Evolutionary conservation across 2,888 invertebrate species (phyloP).

Genomic region (Drosophila helvetica): DNA sequence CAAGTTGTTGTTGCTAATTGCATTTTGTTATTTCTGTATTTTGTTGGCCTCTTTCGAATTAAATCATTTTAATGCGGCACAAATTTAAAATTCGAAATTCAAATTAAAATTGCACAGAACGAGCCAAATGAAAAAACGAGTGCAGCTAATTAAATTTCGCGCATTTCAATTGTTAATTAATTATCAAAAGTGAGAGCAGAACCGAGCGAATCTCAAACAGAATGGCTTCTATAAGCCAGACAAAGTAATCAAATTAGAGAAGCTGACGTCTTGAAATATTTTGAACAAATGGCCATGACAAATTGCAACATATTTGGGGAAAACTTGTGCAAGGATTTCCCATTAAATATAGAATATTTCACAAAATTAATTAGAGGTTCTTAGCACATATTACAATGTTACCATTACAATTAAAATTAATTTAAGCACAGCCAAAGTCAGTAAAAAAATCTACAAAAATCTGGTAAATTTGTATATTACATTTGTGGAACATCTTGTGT

Average conservation of each 20-base stretch:
- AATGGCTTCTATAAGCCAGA: background rate
- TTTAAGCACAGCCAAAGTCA: background rate
- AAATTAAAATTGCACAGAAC: conserved; percentile 35
- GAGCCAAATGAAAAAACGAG: conserved; percentile 19
- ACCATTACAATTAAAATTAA: background rate
- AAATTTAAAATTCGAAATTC: conserved; percentile 30
- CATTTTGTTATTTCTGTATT: conserved; percentile 51
- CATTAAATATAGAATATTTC: background rate
- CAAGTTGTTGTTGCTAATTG: conserved; percentile 50
- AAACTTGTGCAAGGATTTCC: background rate
- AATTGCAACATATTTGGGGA: background rate
- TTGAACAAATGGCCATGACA: background rate
- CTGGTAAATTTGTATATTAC: too few relatives aligned
- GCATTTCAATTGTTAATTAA: conserved; percentile 45
- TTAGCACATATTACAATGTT: background rate
- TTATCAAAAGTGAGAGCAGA: conserved; percentile 5
- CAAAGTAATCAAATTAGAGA: background rate
- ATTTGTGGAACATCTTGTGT: too few relatives aligned
- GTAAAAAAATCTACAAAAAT: too few relatives aligned
- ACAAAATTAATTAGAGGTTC: background rate
- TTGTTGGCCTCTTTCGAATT: conserved; percentile 34
- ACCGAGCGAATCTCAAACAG: background rate
- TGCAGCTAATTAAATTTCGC: conserved; percentile 48
- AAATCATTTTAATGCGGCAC: conserved; percentile 57
- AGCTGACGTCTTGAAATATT: background rate